Evolutionary conservation across 2,888 invertebrate species (phyloP), one percentile per base, ranked within the genome.

Genomic region (Entomobrya proxima): DNA sequence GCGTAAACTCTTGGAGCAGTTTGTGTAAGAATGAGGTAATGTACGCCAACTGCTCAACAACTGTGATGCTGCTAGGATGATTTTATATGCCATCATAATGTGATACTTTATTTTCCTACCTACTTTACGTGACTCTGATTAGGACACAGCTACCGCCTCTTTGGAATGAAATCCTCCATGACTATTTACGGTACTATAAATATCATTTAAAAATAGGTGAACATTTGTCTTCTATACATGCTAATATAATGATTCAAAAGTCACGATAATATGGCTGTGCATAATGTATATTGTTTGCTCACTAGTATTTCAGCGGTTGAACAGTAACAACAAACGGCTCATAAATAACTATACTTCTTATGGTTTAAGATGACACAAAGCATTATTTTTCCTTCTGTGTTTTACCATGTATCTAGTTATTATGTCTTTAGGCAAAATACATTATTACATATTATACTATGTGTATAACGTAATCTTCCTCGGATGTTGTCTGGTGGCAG

Each of bases 401-500:
- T 18, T 21, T 47, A 47, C 5, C 30, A 44, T 13, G 44, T 44
- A 44, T 40, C 37, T 67, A 40, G 7, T 18, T 6, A 9, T 6
- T 27, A 44, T 69, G 69, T 69, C 69, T 69, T 69, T 44, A 69
- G 69, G 27, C 40, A 69, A 69, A 44, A 44, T 69, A 27, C 44
- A 24, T 44, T 9, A 44, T 69, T 37, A 47, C 11, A 47, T 47
- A 47, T 47, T 47, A 4, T 9, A 15, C 7, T 47, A 15, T 47
- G 13, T 2, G 3, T 47, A 69, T 44, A 44, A 69, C 27, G 15
- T 27, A 21, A 44, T 32, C 15, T 50, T 37, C 18, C 30, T 72
- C 32, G 72, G 37, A 75, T 75, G 75, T 21, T 79, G 64, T 77
- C 61, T 27, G 35, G n/a, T 61, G 27, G 27, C 69, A 69, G 40